phyloP scores from a whole-genome alignment of 2,797 vertebrate species.

The Decapterus maruadsi region DNA sequence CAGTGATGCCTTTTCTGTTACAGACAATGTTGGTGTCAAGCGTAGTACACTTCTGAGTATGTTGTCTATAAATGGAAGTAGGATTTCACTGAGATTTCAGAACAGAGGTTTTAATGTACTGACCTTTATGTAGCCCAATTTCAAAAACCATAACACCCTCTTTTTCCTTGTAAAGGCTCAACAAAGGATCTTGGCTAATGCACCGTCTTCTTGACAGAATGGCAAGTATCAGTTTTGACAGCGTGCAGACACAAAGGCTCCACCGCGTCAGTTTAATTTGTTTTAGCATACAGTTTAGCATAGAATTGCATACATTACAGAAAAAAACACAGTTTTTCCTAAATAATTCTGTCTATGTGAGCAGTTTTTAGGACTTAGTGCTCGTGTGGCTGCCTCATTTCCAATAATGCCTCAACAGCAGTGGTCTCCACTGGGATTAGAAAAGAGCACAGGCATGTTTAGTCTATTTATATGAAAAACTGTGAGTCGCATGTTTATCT shows the following conservation, averaged over 20 bases:
- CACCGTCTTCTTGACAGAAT: not conserved
- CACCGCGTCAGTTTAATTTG: not conserved
- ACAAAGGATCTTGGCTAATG: not conserved
- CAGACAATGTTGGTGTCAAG: not conserved
- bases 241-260: not conserved
- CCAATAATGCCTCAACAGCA: slow-evolving; percentile 3
- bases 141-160: not conserved
- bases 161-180: not conserved
- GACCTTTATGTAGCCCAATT: not conserved
- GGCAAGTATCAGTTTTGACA: not conserved
- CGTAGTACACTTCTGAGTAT: slow-evolving; percentile 12
- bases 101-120: slow-evolving; percentile 9
- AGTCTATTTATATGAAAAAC: slow-evolving; percentile 16
- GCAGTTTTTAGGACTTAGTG: not conserved
- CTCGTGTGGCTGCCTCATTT: not conserved
- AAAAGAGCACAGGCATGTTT: slow-evolving; percentile 9
- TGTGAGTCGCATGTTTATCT: slow-evolving; percentile 22
- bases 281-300: slow-evolving; percentile 13
- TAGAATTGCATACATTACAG: slow-evolving; percentile 15
- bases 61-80: not conserved
- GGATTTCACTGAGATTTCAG: slow-evolving; percentile 8
- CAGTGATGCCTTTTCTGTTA: not conserved
- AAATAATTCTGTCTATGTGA: slow-evolving; percentile 1
- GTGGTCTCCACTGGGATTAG: not conserved
- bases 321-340: not conserved